phyloP scores from a whole-genome alignment of 1,140 invertebrate genomes.

The Epicauta chinensis region DNA sequence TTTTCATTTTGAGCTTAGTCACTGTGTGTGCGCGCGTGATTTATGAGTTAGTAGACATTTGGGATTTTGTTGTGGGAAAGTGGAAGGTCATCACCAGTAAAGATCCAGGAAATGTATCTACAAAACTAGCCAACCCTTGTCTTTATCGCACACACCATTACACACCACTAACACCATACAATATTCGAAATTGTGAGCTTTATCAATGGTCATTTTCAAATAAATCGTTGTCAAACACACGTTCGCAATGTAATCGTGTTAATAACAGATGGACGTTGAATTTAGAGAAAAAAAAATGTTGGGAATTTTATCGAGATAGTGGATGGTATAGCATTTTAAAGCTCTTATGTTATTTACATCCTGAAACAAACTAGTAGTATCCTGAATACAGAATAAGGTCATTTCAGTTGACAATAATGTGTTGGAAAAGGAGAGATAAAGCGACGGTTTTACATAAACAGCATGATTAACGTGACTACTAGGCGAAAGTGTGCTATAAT shows the following conservation, averaged over 20 bases:
- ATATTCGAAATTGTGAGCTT: too few relatives aligned
- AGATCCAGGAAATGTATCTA: too few relatives aligned
- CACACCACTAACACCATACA: too few relatives aligned
- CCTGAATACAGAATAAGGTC: slow-evolving; percentile 12
- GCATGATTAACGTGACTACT: slow-evolving; percentile 4
- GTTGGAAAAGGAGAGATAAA: slow-evolving; percentile 3
- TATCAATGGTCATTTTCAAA: not conserved
- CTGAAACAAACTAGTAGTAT: too few relatives aligned
- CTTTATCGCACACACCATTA: too few relatives aligned
- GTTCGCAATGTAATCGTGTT: slow-evolving; percentile 10
- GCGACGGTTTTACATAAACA: slow-evolving; percentile 2
- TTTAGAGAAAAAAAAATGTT: too few relatives aligned
- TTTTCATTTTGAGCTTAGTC: too few relatives aligned
- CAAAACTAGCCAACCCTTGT: too few relatives aligned
- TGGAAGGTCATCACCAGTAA: too few relatives aligned
- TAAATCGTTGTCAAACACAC: slow-evolving; percentile 9
- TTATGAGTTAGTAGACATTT: slow-evolving; percentile 19
- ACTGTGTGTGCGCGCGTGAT: not conserved
- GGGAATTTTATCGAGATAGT: too few relatives aligned
- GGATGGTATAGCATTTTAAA: too few relatives aligned
- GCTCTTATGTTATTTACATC: too few relatives aligned
- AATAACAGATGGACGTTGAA: slow-evolving; percentile 6
- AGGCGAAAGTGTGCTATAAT: slow-evolving; percentile 6
- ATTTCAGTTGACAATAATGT: slow-evolving; percentile 5
- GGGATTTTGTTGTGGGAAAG: slow-evolving; percentile 17